Base-by-base conservation (phyloP, 2,888 invertebrate species). In the Phorcus lineatus region DNA sequence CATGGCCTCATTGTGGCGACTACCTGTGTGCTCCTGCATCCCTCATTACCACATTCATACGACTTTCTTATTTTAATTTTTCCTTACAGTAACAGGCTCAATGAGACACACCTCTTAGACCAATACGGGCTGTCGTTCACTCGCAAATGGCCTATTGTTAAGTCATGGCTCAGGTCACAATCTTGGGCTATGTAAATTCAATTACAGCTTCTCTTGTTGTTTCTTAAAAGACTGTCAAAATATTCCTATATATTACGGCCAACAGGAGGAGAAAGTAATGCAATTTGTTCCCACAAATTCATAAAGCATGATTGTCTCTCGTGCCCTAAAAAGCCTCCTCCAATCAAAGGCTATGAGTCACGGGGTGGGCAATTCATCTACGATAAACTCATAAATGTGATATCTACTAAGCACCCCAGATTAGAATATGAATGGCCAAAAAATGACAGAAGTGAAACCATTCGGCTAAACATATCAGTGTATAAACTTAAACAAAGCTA, bases 31-130 rank as follows among this genome's bases (percentile, higher is more conserved):
- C 79, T 79, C 79, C 78, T 77, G 74, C 82, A 82, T 83, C 74
- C 74, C 82, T 87, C 88, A 88, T 88, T 88, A 88, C 86, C 79
- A 80, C 81, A 84, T 83, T 84, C 82, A 84, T 82, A 80, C 83
- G 81, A 86, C 86, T 86, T 89, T 87, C 88, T 87, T 86, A 87
- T 88, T 88, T 87, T 86, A 86, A 85, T 86, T 86, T 87, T 82
- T 80, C 85, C 83, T 83, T 81, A 82, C 83, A 81, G 82, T 82
- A 84, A 80, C 81, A 76, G 77, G 83, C 83, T 86, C 84, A 87
- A 85, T 85, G 85, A 86, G 85, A 84, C 87, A 86, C 83, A 86
- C 85, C 86, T 88, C 84, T 83, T 87, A 88, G 85, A 85, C 88
- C 88, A 86, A 88, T 87, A 85, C 84, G 84, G 87, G 85, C 85